Evolutionary conservation across 2,797 vertebrate species (phyloP).

Genomic region (Coccyzus lansbergi): DNA sequence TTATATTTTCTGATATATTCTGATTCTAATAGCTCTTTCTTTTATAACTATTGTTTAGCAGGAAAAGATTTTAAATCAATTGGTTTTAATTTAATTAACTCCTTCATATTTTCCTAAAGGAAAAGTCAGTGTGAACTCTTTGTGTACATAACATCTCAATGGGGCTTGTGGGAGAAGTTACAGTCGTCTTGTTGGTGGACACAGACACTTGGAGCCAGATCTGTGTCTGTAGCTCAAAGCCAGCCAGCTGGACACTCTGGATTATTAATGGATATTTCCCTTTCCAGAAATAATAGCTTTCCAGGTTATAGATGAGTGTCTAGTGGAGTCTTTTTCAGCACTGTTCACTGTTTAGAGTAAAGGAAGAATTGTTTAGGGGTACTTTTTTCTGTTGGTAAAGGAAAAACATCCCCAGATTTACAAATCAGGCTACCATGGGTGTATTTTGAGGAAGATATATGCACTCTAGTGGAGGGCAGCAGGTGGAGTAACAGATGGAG

Average conservation of each 20-base stretch:
- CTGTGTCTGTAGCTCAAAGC: background rate
- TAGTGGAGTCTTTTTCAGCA: background rate
- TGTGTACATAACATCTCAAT: background rate
- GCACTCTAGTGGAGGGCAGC: fast-evolving
- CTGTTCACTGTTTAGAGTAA: background rate
- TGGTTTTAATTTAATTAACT: background rate
- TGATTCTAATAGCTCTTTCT: background rate
- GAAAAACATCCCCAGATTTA: background rate
- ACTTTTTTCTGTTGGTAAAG: background rate
- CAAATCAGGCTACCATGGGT: background rate
- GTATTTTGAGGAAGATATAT: background rate
- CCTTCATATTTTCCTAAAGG: background rate
- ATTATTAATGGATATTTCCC: background rate
- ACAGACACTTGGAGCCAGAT: background rate
- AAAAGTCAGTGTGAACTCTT: background rate
- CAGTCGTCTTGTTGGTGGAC: background rate
- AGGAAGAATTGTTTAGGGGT: background rate
- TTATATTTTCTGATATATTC: background rate
- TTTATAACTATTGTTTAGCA: background rate
- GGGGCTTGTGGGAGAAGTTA: background rate
- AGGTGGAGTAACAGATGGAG: background rate
- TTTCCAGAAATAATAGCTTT: background rate
- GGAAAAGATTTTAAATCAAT: background rate
- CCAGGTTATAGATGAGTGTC: background rate
- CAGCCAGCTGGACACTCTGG: background rate